These are phyloP conservation scores for Lophura nycthemera DNA, from an alignment of 2,113 vertebrate species.

Conservation along the genomic window DNA sequence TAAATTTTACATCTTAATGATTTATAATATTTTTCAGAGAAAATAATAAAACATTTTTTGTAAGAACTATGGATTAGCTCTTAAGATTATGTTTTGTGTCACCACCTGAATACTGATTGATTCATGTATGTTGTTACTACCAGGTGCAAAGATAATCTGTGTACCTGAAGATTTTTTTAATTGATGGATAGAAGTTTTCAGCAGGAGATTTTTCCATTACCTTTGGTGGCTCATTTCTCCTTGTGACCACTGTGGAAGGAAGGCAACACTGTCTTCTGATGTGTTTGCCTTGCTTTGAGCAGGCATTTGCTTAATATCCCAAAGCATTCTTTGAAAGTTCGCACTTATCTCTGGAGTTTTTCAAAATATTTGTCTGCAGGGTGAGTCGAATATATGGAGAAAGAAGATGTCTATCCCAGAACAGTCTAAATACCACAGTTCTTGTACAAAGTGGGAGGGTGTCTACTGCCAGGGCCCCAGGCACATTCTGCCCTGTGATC, in stretches of 20 bases:
- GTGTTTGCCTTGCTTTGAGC: not conserved
- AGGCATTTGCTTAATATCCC: not conserved
- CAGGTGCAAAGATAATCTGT: not conserved
- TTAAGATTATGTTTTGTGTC: not conserved
- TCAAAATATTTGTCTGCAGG: not conserved
- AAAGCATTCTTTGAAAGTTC: not conserved
- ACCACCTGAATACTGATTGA: not conserved
- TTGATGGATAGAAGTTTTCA: not conserved
- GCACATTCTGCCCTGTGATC: fast-evolving
- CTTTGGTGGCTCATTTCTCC: not conserved
- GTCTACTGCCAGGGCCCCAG: not conserved
- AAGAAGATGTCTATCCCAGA: not conserved
- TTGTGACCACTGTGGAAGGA: not conserved
- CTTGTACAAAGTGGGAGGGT: not conserved
- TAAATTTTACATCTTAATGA: not conserved
- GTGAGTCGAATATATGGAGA: not conserved
- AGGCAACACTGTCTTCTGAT: not conserved
- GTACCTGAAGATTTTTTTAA: not conserved
- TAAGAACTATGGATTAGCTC: not conserved
- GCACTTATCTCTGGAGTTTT: not conserved
- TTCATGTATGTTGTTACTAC: not conserved
- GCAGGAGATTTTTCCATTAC: not conserved
- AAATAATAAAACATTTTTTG: not conserved
- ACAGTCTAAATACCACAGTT: no score
- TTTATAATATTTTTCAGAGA: not conserved